Evolutionary conservation across 2,888 invertebrate genomes (phyloP).

Genomic region (Calameuta filiformis): DNA sequence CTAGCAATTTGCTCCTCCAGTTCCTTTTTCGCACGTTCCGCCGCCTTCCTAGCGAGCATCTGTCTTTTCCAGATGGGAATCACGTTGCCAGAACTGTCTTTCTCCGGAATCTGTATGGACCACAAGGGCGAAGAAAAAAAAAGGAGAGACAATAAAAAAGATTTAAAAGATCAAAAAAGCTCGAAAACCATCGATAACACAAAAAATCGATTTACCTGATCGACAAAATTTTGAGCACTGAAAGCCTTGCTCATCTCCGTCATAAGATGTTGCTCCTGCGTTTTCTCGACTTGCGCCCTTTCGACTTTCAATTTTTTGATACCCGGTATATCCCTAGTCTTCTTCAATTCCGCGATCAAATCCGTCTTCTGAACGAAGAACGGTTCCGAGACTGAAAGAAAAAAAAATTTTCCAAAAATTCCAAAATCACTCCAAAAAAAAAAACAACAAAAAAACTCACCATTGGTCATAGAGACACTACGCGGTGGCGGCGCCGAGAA

Average conservation of each 20-base stretch:
- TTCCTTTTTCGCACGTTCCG: constrained; percentile 92
- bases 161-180: constrained; percentile 1
- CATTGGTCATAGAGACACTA: constrained; percentile 75
- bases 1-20: constrained; percentile 86
- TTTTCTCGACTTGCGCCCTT: constrained; percentile 85
- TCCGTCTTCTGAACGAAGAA: constrained; percentile 84
- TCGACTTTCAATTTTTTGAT: constrained; percentile 94
- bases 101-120: constrained; percentile 82
- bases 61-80: constrained; percentile 97
- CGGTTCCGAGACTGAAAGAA: constrained; percentile 70
- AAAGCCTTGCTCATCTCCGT: constrained; percentile 87
- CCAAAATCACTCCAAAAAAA: not conserved
- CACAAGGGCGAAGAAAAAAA: not conserved
- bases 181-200: not conserved
- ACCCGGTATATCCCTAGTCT: constrained; percentile 93
- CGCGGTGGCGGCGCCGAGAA: constrained; percentile 83
- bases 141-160: constrained; percentile 5
- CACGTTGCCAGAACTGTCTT: constrained; percentile 86
- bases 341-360: constrained; percentile 90
- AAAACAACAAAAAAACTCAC: constrained; percentile 38
- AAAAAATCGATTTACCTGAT: constrained; percentile 76
- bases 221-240: constrained; percentile 87
- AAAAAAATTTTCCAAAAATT: not conserved
- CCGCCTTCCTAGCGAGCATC: constrained; percentile 94
- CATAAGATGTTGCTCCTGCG: constrained; percentile 84